Conservation (phyloP, 2,888 invertebrate genomes). For the Meteorus cinctellus region DNA sequence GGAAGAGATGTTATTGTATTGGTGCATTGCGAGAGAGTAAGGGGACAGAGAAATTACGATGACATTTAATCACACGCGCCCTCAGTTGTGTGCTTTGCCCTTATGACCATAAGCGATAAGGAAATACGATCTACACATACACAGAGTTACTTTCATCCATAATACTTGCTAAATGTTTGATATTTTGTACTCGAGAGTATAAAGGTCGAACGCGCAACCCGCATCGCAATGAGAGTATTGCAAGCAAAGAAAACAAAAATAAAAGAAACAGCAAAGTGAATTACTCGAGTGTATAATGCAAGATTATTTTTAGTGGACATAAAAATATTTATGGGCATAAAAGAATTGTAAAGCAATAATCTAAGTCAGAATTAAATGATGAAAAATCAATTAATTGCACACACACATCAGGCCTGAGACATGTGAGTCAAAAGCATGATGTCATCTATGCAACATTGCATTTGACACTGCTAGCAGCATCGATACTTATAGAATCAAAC, state of each 20-base stretch:
- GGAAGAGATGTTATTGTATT: background rate
- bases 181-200: constrained; percentile 34
- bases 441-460: constrained; percentile 48
- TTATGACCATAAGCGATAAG: constrained; percentile 36
- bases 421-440: constrained; percentile 5
- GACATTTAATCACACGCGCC: constrained; percentile 18
- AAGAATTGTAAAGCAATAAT: background rate
- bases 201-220: constrained; percentile 26
- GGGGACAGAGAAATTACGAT: constrained; percentile 12
- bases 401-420: background rate
- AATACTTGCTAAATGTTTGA: constrained; percentile 8
- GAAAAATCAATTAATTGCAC: background rate
- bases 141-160: background rate
- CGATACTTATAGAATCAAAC: constrained; percentile 29
- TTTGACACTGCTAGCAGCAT: constrained; percentile 23
- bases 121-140: constrained; percentile 27
- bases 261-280: background rate
- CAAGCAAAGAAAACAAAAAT: background rate
- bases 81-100: constrained; percentile 26
- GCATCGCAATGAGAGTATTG: constrained; percentile 5
- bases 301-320: background rate
- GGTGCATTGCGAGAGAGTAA: background rate
- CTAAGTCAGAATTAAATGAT: background rate
- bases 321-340: background rate
- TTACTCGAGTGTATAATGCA: background rate